Percentiles rank a stretch among this genome's conserved stretches.
These are phyloP conservation scores for Andrena camellia DNA, from an alignment of 2,888 invertebrate genomes.

Conservation along the genomic window DNA sequence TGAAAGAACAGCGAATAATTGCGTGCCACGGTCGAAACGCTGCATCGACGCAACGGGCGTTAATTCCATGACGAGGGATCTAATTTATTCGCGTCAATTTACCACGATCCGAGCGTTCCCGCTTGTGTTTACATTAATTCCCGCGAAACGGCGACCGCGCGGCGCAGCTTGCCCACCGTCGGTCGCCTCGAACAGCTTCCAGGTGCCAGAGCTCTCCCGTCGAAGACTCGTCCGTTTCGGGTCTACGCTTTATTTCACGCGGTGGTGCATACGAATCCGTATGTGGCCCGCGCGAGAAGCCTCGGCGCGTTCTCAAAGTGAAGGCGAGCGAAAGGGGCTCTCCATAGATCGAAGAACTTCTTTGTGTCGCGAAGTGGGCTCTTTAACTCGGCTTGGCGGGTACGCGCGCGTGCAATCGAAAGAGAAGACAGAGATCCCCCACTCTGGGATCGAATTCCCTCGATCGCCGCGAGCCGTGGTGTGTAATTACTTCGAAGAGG, in stretches of 20 bases:
- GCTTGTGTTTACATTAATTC: conserved; percentile 53
- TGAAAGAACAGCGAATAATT: conserved; percentile 50
- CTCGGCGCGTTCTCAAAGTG: conserved; percentile 47
- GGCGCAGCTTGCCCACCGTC: conserved; percentile 11
- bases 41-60: conserved; percentile 26
- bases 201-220: neutral
- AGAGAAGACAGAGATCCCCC: conserved; percentile 24
- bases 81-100: conserved; percentile 55
- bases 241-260: conserved; percentile 34
- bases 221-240: conserved; percentile 21
- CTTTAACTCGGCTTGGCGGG: conserved; percentile 51
- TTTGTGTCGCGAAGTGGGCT: conserved; percentile 65
- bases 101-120: conserved; percentile 35
- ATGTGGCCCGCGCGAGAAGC: conserved; percentile 16
- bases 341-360: conserved; percentile 65
- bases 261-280: conserved; percentile 25
- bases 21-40: conserved; percentile 44
- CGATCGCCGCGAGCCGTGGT: neutral
- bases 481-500: neutral
- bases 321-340: conserved; percentile 32
- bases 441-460: conserved; percentile 44
- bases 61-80: conserved; percentile 53
- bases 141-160: conserved; percentile 31
- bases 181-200: neutral
- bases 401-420: conserved; percentile 37